Evolutionary conservation across 2,113 vertebrate species (phyloP).

Genomic region (Platichthys flesus): DNA sequence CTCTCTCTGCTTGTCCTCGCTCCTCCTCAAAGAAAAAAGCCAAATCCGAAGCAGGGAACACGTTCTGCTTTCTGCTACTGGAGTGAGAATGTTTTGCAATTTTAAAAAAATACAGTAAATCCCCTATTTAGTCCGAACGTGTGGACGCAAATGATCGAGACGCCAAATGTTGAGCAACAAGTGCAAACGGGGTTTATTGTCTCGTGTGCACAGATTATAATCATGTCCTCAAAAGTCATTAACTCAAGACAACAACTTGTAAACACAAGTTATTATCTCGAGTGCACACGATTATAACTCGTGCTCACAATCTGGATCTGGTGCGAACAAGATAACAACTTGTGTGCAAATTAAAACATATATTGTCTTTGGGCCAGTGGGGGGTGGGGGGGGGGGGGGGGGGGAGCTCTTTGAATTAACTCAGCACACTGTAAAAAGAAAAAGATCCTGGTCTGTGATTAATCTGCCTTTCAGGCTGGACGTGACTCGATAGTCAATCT

Average conservation of each 20-base stretch:
- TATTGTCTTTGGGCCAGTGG: not conserved
- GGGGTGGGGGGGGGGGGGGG: no score
- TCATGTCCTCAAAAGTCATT: not conserved
- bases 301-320: not conserved
- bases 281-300: not conserved
- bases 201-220: not conserved
- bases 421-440: not conserved
- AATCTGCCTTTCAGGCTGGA: not conserved
- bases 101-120: no score
- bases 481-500: not conserved
- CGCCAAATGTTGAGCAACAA: not conserved
- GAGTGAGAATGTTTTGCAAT: no score
- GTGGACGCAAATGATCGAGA: not conserved
- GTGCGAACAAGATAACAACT: not conserved
- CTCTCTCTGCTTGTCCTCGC: constrained; percentile 32
- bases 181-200: not conserved
- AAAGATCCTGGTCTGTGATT: no score
- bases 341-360: not conserved
- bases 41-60: constrained; percentile 36
- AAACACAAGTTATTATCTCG: not conserved
- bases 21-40: constrained; percentile 7
- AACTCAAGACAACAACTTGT: constrained; percentile 6
- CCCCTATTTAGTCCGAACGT: not conserved
- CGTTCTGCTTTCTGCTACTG: not conserved
- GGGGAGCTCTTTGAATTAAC: no score